A percentile compares a stretch with the other conserved stretches of the same genome.
These are phyloP conservation scores for Latheticus oryzae DNA, from an alignment of 2,888 invertebrate genomes.

Conservation along the genomic window DNA sequence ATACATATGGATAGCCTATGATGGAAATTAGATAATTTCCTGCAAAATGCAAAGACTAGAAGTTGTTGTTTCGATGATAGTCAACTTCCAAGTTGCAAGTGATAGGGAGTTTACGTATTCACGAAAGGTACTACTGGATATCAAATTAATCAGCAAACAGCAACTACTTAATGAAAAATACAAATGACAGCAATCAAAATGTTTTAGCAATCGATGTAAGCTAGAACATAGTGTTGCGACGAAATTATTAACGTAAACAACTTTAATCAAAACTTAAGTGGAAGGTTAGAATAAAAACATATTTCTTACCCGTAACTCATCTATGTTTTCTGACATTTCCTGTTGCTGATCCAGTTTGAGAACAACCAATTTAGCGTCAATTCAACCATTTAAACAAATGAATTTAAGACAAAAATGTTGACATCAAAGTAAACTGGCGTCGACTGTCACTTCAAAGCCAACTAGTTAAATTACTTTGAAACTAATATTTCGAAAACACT, in stretches of 20 bases:
- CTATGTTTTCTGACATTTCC: conserved; percentile 65
- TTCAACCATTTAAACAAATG: conserved; percentile 51
- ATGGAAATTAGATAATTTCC: no score
- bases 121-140: no score
- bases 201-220: conserved; percentile 8
- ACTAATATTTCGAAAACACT: no score
- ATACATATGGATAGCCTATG: no score
- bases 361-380: conserved; percentile 44
- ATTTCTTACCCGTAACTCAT: conserved; percentile 62
- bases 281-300: background rate
- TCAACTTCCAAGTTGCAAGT: no score
- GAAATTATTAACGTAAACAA: no score
- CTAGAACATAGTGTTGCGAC: conserved; percentile 14
- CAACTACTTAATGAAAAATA: conserved; percentile 16
- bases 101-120: no score
- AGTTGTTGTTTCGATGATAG: no score
- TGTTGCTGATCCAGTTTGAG: conserved; percentile 46
- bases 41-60: background rate
- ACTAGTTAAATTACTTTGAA: no score
- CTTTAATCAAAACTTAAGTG: no score
- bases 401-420: conserved; percentile 25
- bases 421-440: conserved; percentile 39
- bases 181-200: conserved; percentile 17
- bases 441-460: conserved; percentile 35
- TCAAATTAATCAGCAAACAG: no score